Percentiles rank a stretch among this genome's conserved stretches.
These are phyloP conservation scores for Myotis lucifugus DNA, from an alignment of 2,113 vertebrate genomes.

Conservation along the genomic window DNA sequence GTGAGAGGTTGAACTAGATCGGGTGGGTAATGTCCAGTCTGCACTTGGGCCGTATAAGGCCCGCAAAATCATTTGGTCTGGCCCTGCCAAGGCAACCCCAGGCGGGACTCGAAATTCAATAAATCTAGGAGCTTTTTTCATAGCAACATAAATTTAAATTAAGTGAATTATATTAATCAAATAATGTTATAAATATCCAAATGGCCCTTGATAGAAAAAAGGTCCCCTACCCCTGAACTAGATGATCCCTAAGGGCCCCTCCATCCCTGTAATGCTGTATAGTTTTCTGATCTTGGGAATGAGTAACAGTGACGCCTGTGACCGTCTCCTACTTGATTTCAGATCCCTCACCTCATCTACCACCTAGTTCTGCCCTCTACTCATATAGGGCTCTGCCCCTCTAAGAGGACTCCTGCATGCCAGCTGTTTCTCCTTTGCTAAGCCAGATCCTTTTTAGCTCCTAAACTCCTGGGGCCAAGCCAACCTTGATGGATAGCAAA, in stretches of 20 bases:
- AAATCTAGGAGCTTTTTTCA: too few relatives aligned
- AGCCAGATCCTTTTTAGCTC: neutral
- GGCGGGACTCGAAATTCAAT: too few relatives aligned
- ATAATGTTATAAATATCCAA: too few relatives aligned
- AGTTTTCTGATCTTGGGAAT: neutral
- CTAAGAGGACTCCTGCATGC: neutral
- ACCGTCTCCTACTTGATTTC: neutral
- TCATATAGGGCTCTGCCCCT: neutral
- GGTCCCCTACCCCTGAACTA: neutral
- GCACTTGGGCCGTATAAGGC: too few relatives aligned
- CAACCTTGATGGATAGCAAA: neutral
- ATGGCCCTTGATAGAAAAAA: too few relatives aligned
- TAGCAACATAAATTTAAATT: too few relatives aligned
- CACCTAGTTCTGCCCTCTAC: neutral
- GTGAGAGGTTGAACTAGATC: neutral
- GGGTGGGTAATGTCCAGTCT: too few relatives aligned
- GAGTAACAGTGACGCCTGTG: neutral
- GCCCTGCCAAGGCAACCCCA: too few relatives aligned
- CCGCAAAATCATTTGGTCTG: too few relatives aligned
- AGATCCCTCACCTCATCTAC: neutral
- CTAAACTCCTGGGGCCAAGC: neutral
- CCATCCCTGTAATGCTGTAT: neutral
- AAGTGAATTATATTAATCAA: too few relatives aligned
- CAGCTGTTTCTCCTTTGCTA: constrained; percentile 24
- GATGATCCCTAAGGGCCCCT: neutral